Evolutionary conservation across 2,888 invertebrate genomes (phyloP).

Genomic region (Scelioninae gen. 2): DNA sequence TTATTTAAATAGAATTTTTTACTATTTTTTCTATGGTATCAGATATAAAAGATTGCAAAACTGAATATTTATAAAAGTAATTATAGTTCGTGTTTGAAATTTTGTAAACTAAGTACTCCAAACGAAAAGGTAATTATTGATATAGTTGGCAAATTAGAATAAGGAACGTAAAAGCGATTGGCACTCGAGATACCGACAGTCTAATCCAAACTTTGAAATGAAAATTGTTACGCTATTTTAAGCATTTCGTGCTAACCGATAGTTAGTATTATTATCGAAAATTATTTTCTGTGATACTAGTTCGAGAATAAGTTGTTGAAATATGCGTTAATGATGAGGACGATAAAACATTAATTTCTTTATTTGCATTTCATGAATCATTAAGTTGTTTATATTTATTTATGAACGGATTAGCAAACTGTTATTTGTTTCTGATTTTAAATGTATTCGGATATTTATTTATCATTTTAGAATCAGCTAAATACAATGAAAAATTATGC

Average conservation of each 20-base stretch:
- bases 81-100: slow-evolving; percentile 1
- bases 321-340: slow-evolving; percentile 30
- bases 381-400: slow-evolving; percentile 38
- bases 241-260: slow-evolving; percentile 70
- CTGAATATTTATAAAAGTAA: no score
- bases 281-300: slow-evolving; percentile 68
- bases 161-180: slow-evolving; percentile 55
- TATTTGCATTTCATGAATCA: background rate
- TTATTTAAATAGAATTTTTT: no score
- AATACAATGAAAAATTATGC: slow-evolving; percentile 76
- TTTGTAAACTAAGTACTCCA: slow-evolving; percentile 11
- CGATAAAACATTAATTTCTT: slow-evolving; percentile 17
- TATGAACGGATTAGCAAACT: no score
- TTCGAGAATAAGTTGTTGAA: slow-evolving; percentile 66
- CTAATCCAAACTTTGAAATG: slow-evolving; percentile 72
- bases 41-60: no score
- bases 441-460: slow-evolving; percentile 61
- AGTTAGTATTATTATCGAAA: slow-evolving; percentile 62
- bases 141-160: slow-evolving; percentile 45
- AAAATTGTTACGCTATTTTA: slow-evolving; percentile 67
- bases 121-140: slow-evolving; percentile 23
- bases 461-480: slow-evolving; percentile 78
- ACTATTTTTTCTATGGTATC: no score
- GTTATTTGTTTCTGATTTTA: no score
- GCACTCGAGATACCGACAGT: slow-evolving; percentile 66